Conservation (phyloP, 2,888 invertebrate genomes). For the Megalurothrips usitatus region DNA sequence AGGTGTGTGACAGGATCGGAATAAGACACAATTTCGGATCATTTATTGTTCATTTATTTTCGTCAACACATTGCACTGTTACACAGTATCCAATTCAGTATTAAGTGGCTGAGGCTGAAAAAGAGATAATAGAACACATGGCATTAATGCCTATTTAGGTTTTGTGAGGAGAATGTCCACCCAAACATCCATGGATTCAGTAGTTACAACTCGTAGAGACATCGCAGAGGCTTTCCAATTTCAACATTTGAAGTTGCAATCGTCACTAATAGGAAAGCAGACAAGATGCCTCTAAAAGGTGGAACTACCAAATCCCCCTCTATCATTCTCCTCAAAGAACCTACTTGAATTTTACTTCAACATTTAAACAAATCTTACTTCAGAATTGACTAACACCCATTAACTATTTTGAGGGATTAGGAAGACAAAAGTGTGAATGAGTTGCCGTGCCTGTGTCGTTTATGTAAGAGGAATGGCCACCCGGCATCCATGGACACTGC, state of each 20-base stretch:
- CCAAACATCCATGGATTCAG: conserved; percentile 7
- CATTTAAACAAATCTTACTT: too few relatives aligned
- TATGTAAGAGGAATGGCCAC: too few relatives aligned
- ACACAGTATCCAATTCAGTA: not conserved
- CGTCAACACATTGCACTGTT: not conserved
- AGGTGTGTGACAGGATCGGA: not conserved
- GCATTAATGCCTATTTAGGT: not conserved
- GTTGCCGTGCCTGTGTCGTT: too few relatives aligned
- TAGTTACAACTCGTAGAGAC: not conserved
- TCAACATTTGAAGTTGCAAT: too few relatives aligned
- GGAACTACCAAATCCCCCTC: not conserved
- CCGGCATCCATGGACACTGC: too few relatives aligned
- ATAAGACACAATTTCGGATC: not conserved
- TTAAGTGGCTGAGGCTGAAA: not conserved
- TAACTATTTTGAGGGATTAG: too few relatives aligned
- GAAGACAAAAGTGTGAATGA: too few relatives aligned
- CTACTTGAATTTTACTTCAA: not conserved
- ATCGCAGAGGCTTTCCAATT: too few relatives aligned
- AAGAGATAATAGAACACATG: not conserved
- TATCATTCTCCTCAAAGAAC: not conserved
- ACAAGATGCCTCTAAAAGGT: not conserved
- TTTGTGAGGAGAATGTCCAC: not conserved
- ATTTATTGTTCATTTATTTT: not conserved
- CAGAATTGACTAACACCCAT: too few relatives aligned
- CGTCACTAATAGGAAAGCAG: too few relatives aligned